Evolutionary conservation across 1,140 invertebrate species (phyloP).

Genomic region (Diprion similis): DNA sequence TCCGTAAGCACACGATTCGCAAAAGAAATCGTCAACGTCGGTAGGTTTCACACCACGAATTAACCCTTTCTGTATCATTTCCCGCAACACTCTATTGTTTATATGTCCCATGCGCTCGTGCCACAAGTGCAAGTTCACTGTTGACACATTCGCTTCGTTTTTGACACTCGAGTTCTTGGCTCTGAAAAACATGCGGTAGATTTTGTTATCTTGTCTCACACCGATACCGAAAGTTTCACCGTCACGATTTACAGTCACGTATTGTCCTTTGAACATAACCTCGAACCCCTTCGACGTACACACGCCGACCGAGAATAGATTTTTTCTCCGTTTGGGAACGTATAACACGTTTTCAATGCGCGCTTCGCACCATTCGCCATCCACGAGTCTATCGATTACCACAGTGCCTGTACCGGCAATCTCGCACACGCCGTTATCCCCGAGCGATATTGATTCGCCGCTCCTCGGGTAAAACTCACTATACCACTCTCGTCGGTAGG

Average conservation of each 20-base stretch:
- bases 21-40: conserved; percentile 20
- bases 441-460: conserved; percentile 14
- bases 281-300: conserved; percentile 21
- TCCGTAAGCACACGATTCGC: conserved; percentile 33
- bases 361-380: conserved; percentile 2
- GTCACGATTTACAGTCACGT: conserved; percentile 16
- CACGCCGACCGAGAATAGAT: conserved; percentile 28
- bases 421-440: conserved; percentile 11
- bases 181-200: conserved; percentile 20
- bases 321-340: conserved; percentile 1
- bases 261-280: conserved; percentile 21
- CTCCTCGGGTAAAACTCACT: conserved; percentile 19
- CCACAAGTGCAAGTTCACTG: conserved; percentile 15
- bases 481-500: conserved; percentile 33
- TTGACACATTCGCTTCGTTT: neutral
- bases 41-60: conserved; percentile 7
- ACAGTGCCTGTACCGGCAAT: conserved; percentile 15
- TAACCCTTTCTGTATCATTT: conserved; percentile 30
- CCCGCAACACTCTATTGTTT: conserved; percentile 24
- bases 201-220: neutral
- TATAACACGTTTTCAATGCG: neutral
- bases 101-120: conserved; percentile 22
- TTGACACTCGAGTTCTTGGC: neutral
- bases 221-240: conserved; percentile 26
- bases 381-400: neutral